A percentile compares a stretch with the other conserved stretches of the same genome.
Conservation (phyloP, 2,797 vertebrate species). For the Sarcophilus harrisii region DNA sequence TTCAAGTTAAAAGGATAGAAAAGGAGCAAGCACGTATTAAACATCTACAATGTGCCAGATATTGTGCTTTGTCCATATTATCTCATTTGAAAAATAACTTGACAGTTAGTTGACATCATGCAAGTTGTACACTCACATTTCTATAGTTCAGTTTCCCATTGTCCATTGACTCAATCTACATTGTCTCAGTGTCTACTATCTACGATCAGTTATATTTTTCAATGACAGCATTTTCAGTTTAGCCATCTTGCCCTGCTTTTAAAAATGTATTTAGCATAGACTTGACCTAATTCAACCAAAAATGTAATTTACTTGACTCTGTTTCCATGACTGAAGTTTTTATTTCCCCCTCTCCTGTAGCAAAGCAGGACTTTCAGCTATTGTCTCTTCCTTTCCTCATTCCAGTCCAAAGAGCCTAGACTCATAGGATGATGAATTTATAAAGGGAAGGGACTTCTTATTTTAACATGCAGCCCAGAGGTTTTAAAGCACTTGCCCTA, state of each 20-base stretch:
- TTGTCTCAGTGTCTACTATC: not conserved
- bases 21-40: not conserved
- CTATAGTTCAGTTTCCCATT: not conserved
- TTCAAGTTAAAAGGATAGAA: not conserved
- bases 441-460: not conserved
- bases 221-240: not conserved
- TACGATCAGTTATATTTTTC: not conserved
- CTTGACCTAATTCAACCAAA: not conserved
- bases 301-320: constrained; percentile 35
- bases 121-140: not conserved
- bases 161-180: not conserved
- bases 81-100: not conserved
- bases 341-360: not conserved
- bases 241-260: not conserved
- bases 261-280: not conserved
- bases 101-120: not conserved
- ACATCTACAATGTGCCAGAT: not conserved
- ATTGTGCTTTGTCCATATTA: not conserved
- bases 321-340: not conserved
- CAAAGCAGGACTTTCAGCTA: not conserved
- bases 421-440: not conserved
- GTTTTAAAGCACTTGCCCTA: not conserved
- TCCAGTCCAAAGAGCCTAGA: not conserved
- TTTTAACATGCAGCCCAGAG: not conserved
- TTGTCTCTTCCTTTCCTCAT: not conserved